Evolutionary conservation across 2,113 vertebrate genomes (phyloP).

Genomic region (Malurus cyaneus): DNA sequence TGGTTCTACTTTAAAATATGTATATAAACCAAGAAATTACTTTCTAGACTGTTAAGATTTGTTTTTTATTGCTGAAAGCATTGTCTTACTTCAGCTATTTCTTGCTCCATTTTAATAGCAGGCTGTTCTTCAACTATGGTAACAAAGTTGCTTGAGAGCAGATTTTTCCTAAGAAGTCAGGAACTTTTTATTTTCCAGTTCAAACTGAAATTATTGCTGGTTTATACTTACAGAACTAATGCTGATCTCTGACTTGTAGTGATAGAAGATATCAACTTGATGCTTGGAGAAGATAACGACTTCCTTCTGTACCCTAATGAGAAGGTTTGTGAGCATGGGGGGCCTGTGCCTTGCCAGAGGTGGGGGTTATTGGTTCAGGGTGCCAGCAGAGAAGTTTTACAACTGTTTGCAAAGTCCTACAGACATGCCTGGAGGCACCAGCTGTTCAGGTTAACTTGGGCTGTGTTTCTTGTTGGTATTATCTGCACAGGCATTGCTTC

Average conservation of each 20-base stretch:
- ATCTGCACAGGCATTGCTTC: neutral
- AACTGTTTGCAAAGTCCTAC: neutral
- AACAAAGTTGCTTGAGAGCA: neutral
- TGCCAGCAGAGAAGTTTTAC: neutral
- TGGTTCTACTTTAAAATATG: neutral
- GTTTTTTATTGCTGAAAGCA: neutral
- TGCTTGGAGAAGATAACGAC: neutral
- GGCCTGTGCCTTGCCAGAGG: neutral
- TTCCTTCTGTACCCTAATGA: neutral
- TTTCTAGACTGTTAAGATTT: neutral
- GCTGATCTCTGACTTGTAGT: neutral
- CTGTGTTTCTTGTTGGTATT: rapidly evolving
- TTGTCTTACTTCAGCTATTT: neutral
- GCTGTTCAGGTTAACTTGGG: neutral
- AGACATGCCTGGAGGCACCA: neutral
- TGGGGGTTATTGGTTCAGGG: neutral
- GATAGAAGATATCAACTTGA: neutral
- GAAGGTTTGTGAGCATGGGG: rapidly evolving
- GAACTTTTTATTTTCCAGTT: neutral
- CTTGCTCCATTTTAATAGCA: neutral
- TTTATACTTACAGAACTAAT: neutral
- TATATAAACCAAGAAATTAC: neutral
- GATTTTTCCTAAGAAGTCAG: neutral
- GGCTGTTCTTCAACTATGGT: neutral
- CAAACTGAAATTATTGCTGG: neutral